Percentiles rank a stretch among this genome's conserved stretches.
Conservation (phyloP, 2,888 invertebrate species). For the Leucania comma region DNA sequence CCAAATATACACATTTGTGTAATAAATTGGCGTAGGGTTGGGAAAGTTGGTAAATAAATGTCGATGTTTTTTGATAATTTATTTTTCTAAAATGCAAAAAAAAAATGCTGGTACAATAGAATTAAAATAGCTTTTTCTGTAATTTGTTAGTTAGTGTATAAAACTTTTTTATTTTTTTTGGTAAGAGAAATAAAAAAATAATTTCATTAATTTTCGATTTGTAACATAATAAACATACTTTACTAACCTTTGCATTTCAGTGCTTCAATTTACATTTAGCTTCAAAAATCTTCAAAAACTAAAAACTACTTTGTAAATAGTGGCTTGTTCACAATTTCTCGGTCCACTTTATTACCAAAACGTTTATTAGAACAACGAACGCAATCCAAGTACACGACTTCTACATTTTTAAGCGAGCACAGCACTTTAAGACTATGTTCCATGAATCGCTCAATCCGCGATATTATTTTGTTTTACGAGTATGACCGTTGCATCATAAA, state of each 20-base stretch:
- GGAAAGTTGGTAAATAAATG: slow-evolving; percentile 26
- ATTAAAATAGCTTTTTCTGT: not conserved
- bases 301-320: no score
- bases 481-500: slow-evolving; percentile 55
- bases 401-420: slow-evolving; percentile 27
- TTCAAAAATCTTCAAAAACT: no score
- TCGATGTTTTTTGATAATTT: slow-evolving; percentile 39
- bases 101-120: no score
- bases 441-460: slow-evolving; percentile 42
- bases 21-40: slow-evolving; percentile 70
- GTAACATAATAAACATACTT: no score
- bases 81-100: not conserved
- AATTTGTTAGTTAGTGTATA: no score
- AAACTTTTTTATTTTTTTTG: no score
- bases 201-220: no score
- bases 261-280: no score
- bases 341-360: not conserved
- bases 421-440: slow-evolving; percentile 22
- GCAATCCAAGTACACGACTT: slow-evolving; percentile 24
- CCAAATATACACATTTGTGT: slow-evolving; percentile 71
- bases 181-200: no score
- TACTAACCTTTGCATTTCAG: not conserved
- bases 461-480: slow-evolving; percentile 45
- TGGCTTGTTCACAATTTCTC: no score
- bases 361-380: not conserved